A percentile compares a stretch with the other conserved stretches of the same genome.
Evolutionary conservation across 2,888 invertebrate genomes (phyloP).

Genomic region (Drosophila tanythrix): DNA sequence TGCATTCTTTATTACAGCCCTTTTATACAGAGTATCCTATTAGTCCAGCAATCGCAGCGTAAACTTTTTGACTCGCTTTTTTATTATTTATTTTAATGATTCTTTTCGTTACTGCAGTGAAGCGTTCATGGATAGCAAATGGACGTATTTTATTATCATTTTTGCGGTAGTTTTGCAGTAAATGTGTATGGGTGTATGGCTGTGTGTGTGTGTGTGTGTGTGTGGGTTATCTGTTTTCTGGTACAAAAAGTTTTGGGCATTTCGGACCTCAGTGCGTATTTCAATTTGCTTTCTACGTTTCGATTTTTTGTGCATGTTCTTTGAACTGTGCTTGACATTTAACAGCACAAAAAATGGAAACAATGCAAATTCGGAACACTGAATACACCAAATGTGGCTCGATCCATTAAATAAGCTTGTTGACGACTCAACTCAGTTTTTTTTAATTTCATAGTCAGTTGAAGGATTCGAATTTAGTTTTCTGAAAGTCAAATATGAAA

Average conservation of each 20-base stretch:
- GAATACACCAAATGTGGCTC: neutral
- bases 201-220: constrained; percentile 6
- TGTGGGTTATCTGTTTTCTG: constrained; percentile 14
- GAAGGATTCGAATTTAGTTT: neutral
- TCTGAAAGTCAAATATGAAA: neutral
- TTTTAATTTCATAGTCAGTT: constrained; percentile 20
- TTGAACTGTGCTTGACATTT: constrained; percentile 34
- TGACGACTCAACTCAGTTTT: constrained; percentile 18
- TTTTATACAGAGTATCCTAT: constrained; percentile 1
- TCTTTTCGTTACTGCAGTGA: constrained; percentile 27
- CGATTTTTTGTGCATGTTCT: neutral
- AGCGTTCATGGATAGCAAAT: constrained; percentile 24
- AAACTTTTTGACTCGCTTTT: neutral
- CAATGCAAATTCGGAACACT: neutral
- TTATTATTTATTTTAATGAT: constrained; percentile 46
- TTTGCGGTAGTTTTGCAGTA: constrained; percentile 49
- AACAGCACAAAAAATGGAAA: neutral
- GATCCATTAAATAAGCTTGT: constrained; percentile 27
- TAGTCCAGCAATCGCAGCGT: neutral
- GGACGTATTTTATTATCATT: constrained; percentile 66
- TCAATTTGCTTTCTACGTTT: constrained; percentile 25
- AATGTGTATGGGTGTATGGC: constrained; percentile 1
- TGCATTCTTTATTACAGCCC: neutral
- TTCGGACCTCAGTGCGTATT: constrained; percentile 29
- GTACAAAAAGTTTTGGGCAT: constrained; percentile 39